Evolutionary conservation across 2,113 vertebrate species (phyloP).

Genomic region (Otus sunia): DNA sequence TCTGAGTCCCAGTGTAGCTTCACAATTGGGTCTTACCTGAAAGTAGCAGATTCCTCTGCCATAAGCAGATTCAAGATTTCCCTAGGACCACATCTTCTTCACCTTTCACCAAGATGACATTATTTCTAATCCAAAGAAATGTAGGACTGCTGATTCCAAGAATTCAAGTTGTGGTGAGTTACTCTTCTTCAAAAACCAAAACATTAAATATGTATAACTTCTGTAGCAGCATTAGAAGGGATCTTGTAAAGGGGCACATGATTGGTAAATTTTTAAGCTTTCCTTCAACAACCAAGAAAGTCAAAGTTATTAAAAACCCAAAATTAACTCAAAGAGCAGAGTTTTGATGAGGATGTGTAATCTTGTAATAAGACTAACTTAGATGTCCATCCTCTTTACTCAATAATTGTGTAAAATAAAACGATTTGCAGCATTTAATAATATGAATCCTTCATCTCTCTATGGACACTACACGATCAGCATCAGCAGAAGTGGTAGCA

Average conservation of each 20-base stretch:
- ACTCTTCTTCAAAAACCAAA: neutral
- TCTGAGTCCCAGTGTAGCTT: neutral
- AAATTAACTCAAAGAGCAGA: neutral
- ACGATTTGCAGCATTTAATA: neutral
- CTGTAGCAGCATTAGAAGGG: neutral
- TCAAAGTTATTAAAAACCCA: neutral
- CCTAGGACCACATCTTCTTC: neutral
- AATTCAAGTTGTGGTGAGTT: neutral
- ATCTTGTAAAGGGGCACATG: neutral
- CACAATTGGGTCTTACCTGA: neutral
- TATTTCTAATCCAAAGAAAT: neutral
- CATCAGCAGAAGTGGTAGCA: neutral
- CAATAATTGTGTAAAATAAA: neutral
- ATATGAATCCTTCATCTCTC: neutral
- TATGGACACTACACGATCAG: neutral
- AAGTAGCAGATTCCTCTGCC: neutral
- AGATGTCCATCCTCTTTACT: neutral
- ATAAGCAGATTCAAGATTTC: neutral
- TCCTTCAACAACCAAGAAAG: neutral
- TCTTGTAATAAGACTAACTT: neutral
- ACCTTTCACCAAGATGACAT: neutral
- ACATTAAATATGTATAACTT: neutral
- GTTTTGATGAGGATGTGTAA: neutral
- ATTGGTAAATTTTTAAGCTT: neutral
- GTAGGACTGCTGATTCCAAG: neutral